A percentile compares a stretch with the other conserved stretches of the same genome.
Conservation (phyloP, 1,140 invertebrate species). For the Sminthurinus signatus region DNA sequence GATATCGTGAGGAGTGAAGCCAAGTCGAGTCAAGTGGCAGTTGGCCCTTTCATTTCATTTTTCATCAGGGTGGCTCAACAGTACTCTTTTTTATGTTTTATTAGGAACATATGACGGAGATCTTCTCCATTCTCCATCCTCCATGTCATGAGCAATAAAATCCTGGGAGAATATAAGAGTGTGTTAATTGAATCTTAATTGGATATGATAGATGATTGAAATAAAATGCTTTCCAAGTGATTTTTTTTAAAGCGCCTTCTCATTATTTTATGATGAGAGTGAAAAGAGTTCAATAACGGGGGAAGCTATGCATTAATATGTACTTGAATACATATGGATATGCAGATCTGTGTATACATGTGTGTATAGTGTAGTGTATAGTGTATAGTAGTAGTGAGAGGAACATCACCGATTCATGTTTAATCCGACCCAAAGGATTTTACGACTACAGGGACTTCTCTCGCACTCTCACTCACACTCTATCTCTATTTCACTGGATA, state of each 20-base stretch:
- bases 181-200: slow-evolving; percentile 39
- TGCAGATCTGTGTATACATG: too few species aligned
- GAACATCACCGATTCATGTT: neutral
- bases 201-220: slow-evolving; percentile 31
- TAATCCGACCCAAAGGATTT: slow-evolving; percentile 6
- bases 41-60: too few species aligned
- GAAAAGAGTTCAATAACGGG: neutral
- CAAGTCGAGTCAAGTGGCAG: too few species aligned
- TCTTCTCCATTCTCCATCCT: too few species aligned
- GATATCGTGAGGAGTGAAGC: too few species aligned
- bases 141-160: slow-evolving; percentile 5
- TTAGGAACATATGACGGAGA: too few species aligned
- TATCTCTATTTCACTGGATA: neutral
- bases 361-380: too few species aligned
- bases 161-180: slow-evolving; percentile 5
- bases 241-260: neutral
- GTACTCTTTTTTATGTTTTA: too few species aligned
- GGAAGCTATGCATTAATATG: neutral
- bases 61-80: too few species aligned
- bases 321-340: too few species aligned
- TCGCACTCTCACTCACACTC: neutral
- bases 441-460: neutral
- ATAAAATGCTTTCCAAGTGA: neutral
- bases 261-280: neutral
- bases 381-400: too few species aligned